Evolutionary conservation across 2,113 vertebrate species (phyloP), one percentile per base, ranked within the genome.

Genomic region (Toxotes chatareus): DNA sequence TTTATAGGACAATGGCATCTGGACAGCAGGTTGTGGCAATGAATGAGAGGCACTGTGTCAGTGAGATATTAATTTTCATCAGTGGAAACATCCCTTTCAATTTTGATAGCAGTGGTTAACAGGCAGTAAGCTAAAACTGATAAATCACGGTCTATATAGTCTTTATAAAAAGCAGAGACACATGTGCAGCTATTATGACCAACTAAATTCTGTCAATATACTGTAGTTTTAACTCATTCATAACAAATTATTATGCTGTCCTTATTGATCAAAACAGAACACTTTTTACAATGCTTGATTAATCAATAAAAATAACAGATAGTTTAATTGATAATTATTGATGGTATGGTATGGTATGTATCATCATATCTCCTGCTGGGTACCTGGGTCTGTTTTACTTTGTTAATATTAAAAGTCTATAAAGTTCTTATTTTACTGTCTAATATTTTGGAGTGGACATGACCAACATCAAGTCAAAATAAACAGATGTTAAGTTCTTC

Each of bases 1-100:
- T 84, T 87, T 38, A 86, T 53, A 59, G 82, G 66, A 63, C 19
- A n/a, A 16, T 23, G 66, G 59, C 71, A 88, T 75, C 73, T 89
- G 86, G 72, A 80, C 49, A 23, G 62, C 53, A 34, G 73, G 76
- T 60, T 79, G 71, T 19, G 59, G 59, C 46, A 38, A 64, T 73
- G 17, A 75, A 31, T 34, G 51, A 71, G 51, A 74, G 36, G 42
- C 34, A 17, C 8, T 19, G 61, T 10, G 5, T 17, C 60, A 17
- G 42, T 21, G 38, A n/a, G 21, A 74, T 56, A 34, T 76, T 47
- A 32, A 21, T 63, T 64, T 79, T 63, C 49, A 81, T 84, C 34
- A 66, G 42, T 17, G 36, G 57, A 61, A 82, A 76, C 53, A 17
- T n/a, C 53, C 57, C 27, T 27, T 65, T 74, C 38, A 44, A 23